Conservation (phyloP, 2,113 vertebrate genomes). For the Catharus fuscescens region DNA sequence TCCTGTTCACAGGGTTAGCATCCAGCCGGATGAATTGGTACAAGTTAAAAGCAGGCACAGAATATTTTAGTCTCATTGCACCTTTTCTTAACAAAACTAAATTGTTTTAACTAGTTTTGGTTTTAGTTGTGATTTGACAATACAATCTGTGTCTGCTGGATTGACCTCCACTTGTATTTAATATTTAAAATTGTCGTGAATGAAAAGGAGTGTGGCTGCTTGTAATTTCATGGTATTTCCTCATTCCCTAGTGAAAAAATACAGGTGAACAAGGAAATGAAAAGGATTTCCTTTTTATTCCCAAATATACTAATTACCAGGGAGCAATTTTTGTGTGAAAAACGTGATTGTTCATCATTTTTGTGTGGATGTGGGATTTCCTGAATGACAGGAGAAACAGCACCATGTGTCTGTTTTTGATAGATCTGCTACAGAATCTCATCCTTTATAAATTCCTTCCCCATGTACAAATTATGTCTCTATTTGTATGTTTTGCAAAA, state of each 20-base stretch:
- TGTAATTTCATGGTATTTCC: background rate
- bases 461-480: background rate
- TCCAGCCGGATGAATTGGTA: background rate
- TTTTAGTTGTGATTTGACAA: background rate
- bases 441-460: background rate
- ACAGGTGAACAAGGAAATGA: background rate
- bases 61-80: background rate
- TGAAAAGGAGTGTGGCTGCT: background rate
- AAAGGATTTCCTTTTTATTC: background rate
- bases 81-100: background rate
- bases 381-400: background rate
- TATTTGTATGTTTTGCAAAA: conserved; percentile 10
- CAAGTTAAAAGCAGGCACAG: background rate
- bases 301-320: background rate
- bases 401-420: background rate
- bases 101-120: background rate
- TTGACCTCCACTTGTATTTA: background rate
- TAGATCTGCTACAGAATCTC: background rate
- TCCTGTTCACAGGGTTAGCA: conserved; percentile 14
- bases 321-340: background rate
- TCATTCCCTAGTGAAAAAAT: background rate
- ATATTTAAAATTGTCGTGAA: background rate
- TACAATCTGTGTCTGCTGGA: background rate
- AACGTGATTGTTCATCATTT: background rate
- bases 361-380: background rate